Evolutionary conservation across 1,140 invertebrate genomes (phyloP).

Genomic region (Orchestia grillus): DNA sequence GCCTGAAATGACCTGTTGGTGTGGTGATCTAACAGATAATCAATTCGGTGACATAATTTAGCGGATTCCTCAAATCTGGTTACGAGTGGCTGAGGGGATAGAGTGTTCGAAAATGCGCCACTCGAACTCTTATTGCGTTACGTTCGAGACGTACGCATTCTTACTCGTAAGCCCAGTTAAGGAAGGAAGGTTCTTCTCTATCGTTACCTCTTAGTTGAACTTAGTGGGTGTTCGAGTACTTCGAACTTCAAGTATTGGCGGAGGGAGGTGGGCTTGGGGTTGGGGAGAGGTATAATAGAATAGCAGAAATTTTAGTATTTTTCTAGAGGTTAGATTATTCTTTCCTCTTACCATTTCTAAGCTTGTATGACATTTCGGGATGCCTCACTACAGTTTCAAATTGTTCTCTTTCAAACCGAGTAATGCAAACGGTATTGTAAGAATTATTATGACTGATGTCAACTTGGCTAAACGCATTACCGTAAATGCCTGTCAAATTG

Average conservation of each 20-base stretch:
- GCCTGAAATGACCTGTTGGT: neutral
- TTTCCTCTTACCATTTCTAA: neutral
- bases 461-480: neutral
- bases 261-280: neutral
- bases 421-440: neutral
- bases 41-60: neutral
- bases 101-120: neutral
- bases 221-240: neutral
- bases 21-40: neutral
- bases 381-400: neutral
- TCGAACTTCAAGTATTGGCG: neutral
- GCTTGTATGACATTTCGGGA: neutral
- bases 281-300: too few species aligned
- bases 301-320: neutral
- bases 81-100: neutral
- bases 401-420: neutral
- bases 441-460: neutral
- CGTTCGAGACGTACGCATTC: neutral
- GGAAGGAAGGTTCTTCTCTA: neutral
- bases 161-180: neutral
- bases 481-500: neutral
- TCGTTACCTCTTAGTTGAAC: neutral
- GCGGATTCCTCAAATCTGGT: neutral
- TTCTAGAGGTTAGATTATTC: neutral
- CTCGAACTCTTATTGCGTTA: too few species aligned